Evolutionary conservation across 2,888 invertebrate genomes (phyloP), one percentile per base, ranked within the genome.

Genomic region (Noctuana brunneofusca): DNA sequence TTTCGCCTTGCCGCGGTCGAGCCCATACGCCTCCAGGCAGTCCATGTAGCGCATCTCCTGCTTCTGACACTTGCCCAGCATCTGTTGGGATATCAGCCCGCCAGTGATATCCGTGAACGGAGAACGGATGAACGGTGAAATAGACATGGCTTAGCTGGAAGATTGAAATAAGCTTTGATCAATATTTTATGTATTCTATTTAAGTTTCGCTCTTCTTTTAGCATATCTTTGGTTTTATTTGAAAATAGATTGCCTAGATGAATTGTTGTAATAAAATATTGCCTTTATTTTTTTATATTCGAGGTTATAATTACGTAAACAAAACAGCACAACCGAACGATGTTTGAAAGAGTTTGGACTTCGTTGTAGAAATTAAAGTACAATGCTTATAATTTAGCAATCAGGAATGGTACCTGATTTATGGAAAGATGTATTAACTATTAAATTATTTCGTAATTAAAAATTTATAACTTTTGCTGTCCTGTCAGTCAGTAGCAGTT

Each of bases 1-100:
- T 76, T 94, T 93, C n/a, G 74, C 75, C 35, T 84, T 71, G 0
- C 95, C 95, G 43, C 92, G 89, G n/a, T 94, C 93, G 9, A 94
- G 71, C 1, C 97, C 97, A 69, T 97, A 96, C 2, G 96, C 97
- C 75, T 97, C 96, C 53, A 96, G 75, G 74, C 97, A 97, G 69
- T 97, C 95, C 86, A 95, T 93, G 74, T 94, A 93, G 30, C 93
- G 92, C 78, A 95, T 86, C 84, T 97, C 96, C 69, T 95, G 86
- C 63, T 93, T 89, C 35, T 93, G 94, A 75, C 97, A 97, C 22
- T 83, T 78, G 20, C 94, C 94, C 72, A 93, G 86, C 74, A 93
- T 85, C 79, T 96, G 96, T 71, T 94, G 94, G 65, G 93, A 95
- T 24, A 94, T 74, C 63, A 95, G 58, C 18, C 92, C 90, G 67